Base-by-base conservation (phyloP, 2,888 invertebrate genomes). In the Leucozona laternaria region DNA sequence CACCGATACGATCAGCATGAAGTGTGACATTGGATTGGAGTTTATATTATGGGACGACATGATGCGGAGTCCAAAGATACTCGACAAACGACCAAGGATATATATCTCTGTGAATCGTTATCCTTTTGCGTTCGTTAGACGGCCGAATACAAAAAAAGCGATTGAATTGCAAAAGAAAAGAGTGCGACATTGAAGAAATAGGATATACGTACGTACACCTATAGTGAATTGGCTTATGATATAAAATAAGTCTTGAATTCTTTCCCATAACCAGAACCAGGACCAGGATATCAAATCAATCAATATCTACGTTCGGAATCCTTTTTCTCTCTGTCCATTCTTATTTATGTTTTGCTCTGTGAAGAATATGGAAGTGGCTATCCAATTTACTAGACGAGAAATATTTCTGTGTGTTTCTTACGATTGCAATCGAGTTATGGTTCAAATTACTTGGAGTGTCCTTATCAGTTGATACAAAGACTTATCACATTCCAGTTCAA, bases 1-100 rank as follows among this genome's bases (percentile, higher is more conserved):
- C 71, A 55, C 22, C 70, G 81, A 86, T 86, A 86, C 43, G 81
- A 86, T 81, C 85, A 86, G 70, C 78, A 81, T 81, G 80, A 81
- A 81, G 85, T 86, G 85, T 86, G 78, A 78, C 85, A 81, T 75
- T 50, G 20, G 48, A 71, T 79, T 66, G 17, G 73, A 64, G 73
- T 50, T 20, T 66, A 25, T 17, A 43, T 43, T 62, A 37, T 28
- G 48, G 48, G 45, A 70, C 37, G 66, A 50, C 50, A 50, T 50
- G 22, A 50, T 50, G 22, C 50, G 6, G 50, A 53, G 25, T 53
- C 53, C 25, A 53, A 85, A 77, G 80, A 80, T 72, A 73, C 70
- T 58, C 84, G 22, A 70, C 79, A 68, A 78, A 79, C 79, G 75
- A 71, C 70, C 64, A 62, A 73, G 45, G 15, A 58, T 57, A 20